A percentile compares a stretch with the other conserved stretches of the same genome.
phyloP scores from a whole-genome alignment of 2,888 invertebrate genomes.

The Ommatoiulus sabulosus region DNA sequence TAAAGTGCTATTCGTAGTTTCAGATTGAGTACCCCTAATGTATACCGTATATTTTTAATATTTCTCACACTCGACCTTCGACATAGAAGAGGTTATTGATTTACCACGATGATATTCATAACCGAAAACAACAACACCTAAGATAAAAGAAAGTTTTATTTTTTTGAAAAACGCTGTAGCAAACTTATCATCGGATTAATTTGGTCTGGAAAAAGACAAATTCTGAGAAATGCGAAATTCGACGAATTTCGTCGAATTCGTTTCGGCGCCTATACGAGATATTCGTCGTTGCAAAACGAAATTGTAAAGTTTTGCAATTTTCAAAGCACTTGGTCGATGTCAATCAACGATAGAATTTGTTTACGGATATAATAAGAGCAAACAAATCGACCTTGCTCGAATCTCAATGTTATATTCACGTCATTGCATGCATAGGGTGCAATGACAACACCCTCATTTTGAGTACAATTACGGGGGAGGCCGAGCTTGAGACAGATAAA shows the following conservation, averaged over 20 bases:
- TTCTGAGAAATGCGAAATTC: not conserved
- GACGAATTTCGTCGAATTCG: too few relatives aligned
- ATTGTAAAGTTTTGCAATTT: constrained; percentile 2
- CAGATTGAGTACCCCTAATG: too few relatives aligned
- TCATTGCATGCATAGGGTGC: not conserved
- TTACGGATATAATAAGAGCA: not conserved
- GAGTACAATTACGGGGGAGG: not conserved
- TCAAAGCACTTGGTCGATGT: not conserved
- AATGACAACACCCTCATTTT: not conserved
- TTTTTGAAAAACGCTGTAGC: too few relatives aligned
- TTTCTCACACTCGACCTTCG: too few relatives aligned
- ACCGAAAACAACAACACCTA: too few relatives aligned
- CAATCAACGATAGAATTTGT: not conserved
- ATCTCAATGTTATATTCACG: constrained; percentile 12
- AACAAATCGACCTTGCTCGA: constrained; percentile 22
- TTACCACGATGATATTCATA: too few relatives aligned
- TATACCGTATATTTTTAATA: too few relatives aligned
- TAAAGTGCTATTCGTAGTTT: too few relatives aligned
- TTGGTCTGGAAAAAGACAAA: not conserved
- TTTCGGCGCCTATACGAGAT: not conserved
- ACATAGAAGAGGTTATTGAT: too few relatives aligned
- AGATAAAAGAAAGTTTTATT: too few relatives aligned
- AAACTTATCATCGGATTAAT: not conserved
- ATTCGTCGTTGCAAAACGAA: not conserved
- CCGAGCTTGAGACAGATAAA: not conserved